Base-by-base conservation (phyloP, 2,797 vertebrate genomes). In the Sparidentex hasta region DNA sequence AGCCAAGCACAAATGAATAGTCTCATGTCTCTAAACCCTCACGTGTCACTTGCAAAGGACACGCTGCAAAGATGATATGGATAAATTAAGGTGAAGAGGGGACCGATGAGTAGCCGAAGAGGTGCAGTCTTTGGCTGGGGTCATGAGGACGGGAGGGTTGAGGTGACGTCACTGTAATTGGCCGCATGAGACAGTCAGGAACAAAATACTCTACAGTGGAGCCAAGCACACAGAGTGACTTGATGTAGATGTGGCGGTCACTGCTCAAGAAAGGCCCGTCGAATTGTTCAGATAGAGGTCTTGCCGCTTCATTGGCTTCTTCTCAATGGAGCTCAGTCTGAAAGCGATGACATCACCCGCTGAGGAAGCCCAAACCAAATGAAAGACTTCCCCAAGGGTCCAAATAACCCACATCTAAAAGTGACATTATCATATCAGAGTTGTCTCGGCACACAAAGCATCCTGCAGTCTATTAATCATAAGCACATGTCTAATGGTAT, bases 341-440 rank as follows among this genome's bases (percentile, higher is more conserved):
- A 80, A 87, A 87, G 44, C 20, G 48, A 82, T 89, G 79, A 91
- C 47, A 25, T 93, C 87, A 91, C 46, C 71, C 55, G 54, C 27
- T 50, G 64, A 68, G 62, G 77, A 82, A 68, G 77, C 58, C 59
- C 46, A 67, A 74, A 85, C 70, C 82, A 80, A 89, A 89, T 75
- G 55, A 88, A 81, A 85, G 85, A 88, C 64, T 84, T 87, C 71
- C 75, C 76, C 11, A 66, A 71, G 64, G 84, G 65, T 65, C 70
- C 74, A 76, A 90, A 76, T 71, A 90, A 76, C 58, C 86, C 84
- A 89, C 89, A 92, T 90, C 86, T 84, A 83, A 88, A 81, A 46
- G 85, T 78, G 68, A 63, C 65, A 88, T 90, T 90, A 90, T 85
- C 80, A 90, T 86, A 85, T 92, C 78, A 79, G 74, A 89, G 75